Percentiles rank a stretch among this genome's conserved stretches.
These are phyloP conservation scores for Drosophila sulfurigaster DNA, from an alignment of 1,140 invertebrate species.

Conservation along the genomic window DNA sequence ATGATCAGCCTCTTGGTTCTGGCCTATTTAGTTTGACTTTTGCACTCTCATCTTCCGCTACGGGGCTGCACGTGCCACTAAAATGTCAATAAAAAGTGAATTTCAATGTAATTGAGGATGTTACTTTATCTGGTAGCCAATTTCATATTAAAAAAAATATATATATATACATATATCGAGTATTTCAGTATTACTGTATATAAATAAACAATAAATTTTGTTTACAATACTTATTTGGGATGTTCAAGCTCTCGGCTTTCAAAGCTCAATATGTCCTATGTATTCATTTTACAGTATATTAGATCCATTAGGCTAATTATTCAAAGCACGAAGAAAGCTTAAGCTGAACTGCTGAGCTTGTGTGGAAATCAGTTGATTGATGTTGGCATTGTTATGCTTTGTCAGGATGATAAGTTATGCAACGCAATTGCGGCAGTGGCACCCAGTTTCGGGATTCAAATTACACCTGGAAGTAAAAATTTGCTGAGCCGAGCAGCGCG, in stretches of 20 bases:
- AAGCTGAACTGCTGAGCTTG: constrained; percentile 56
- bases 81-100: constrained; percentile 7
- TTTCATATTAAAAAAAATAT: no score
- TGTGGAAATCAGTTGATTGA: constrained; percentile 68
- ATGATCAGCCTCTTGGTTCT: constrained; percentile 53
- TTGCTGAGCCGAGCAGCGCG: not conserved
- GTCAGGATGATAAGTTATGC: constrained; percentile 57
- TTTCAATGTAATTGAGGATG: not conserved
- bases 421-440: constrained; percentile 44
- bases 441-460: constrained; percentile 50
- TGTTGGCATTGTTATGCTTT: constrained; percentile 68
- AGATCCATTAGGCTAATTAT: constrained; percentile 70
- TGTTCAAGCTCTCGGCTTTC: not conserved
- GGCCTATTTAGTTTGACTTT: constrained; percentile 75
- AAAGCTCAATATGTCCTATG: not conserved
- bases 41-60: constrained; percentile 67
- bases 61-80: constrained; percentile 60
- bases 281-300: constrained; percentile 11
- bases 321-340: constrained; percentile 40
- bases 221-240: no score
- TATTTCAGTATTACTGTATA: not conserved
- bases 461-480: constrained; percentile 66
- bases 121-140: no score
- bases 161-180: not conserved
- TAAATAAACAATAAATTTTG: no score